Evolutionary conservation across 1,140 invertebrate genomes (phyloP).

Genomic region (Thaumetopoea pityocampa): DNA sequence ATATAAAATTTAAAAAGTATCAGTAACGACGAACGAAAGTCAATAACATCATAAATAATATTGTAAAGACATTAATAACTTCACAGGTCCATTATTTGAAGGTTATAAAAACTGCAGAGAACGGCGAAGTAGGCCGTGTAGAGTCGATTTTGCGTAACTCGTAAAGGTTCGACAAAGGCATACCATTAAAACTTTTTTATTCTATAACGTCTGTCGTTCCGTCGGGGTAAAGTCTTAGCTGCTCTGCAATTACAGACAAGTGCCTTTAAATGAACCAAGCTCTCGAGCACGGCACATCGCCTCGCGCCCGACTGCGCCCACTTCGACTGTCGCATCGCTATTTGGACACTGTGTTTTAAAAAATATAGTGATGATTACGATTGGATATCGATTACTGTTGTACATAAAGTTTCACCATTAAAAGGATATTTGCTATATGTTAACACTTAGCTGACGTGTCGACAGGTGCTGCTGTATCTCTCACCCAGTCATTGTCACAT

Average conservation of each 20-base stretch:
- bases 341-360: constrained; percentile 52
- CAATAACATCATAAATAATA: too few species aligned
- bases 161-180: constrained; percentile 46
- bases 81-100: background rate
- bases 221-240: constrained; percentile 62
- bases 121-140: constrained; percentile 2
- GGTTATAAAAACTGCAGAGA: constrained; percentile 3
- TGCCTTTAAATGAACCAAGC: constrained; percentile 73
- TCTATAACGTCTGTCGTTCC: constrained; percentile 51
- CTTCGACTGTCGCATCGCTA: constrained; percentile 38
- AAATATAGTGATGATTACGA: constrained; percentile 37
- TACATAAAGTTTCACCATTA: too few species aligned
- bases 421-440: too few species aligned
- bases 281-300: constrained; percentile 72
- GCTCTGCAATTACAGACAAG: constrained; percentile 73
- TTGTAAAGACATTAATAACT: constrained; percentile 9
- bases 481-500: too few species aligned
- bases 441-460: too few species aligned
- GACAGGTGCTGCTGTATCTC: too few species aligned
- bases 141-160: constrained; percentile 25
- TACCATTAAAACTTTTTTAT: constrained; percentile 72
- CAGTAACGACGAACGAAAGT: too few species aligned
- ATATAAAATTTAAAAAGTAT: too few species aligned
- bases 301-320: constrained; percentile 59
- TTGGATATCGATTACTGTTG: constrained; percentile 11